Evolutionary conservation across 30 jellyfish, hydroid and myxozoan species (phyloP).

Genomic region (Catostylus mosaicus): DNA sequence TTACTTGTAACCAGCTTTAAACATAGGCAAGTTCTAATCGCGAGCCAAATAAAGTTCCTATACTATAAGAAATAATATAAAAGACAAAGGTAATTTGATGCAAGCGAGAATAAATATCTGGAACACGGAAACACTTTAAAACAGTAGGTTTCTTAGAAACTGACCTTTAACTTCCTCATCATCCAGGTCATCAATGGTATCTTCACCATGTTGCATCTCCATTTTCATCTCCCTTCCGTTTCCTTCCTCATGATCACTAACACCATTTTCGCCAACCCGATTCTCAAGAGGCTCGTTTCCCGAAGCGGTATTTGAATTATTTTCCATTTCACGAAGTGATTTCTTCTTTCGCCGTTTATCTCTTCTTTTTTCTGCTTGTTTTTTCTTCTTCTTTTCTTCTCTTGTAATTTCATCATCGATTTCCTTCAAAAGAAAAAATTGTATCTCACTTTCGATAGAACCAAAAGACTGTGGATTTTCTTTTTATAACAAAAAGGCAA

Average conservation of each 20-base stretch:
- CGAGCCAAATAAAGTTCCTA: too few relatives aligned
- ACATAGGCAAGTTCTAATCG: too few relatives aligned
- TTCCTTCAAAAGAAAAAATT: constrained; percentile 62
- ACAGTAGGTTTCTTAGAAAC: not conserved
- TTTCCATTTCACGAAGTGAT: constrained; percentile 72
- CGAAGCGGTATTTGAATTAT: constrained; percentile 26
- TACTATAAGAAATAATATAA: too few relatives aligned
- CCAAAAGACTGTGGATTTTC: too few relatives aligned
- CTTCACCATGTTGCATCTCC: constrained; percentile 71
- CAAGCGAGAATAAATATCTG: too few relatives aligned
- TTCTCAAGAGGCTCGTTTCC: constrained; percentile 80
- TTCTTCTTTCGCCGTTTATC: constrained; percentile 87
- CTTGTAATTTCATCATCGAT: constrained; percentile 93
- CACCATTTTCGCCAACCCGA: constrained; percentile 67
- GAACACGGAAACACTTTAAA: not conserved
- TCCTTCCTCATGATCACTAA: constrained; percentile 58
- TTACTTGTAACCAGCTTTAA: too few relatives aligned
- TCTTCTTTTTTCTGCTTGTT: constrained; percentile 96
- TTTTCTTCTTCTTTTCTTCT: constrained; percentile 95
- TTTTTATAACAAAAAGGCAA: too few relatives aligned
- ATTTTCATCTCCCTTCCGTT: constrained; percentile 68
- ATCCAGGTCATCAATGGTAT: constrained; percentile 85
- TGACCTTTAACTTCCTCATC: constrained; percentile 94
- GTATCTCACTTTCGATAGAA: too few relatives aligned
- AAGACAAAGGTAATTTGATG: too few relatives aligned